Evolutionary conservation across 1,140 invertebrate genomes (phyloP).

Genomic region (Drosophila punjabiensis): DNA sequence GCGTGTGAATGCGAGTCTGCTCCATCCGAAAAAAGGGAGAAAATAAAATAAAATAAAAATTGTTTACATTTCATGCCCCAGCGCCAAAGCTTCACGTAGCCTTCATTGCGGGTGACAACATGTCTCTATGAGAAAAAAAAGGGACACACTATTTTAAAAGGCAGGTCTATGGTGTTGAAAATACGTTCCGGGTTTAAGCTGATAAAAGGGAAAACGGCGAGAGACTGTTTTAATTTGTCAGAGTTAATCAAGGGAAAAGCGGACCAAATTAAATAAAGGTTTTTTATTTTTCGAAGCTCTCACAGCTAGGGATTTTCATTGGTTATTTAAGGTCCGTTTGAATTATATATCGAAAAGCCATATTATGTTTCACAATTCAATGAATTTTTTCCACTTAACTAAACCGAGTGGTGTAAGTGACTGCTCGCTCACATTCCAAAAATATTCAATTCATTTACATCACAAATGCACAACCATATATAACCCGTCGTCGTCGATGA

Average conservation of each 20-base stretch:
- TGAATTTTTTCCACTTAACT: background rate
- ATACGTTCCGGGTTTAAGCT: constrained; percentile 20
- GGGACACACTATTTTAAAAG: constrained; percentile 36
- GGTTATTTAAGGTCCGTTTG: background rate
- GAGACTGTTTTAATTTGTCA: constrained; percentile 29
- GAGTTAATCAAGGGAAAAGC: constrained; percentile 39
- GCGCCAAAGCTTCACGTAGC: constrained; percentile 5
- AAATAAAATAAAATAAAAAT: constrained; percentile 49
- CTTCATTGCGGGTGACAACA: constrained; percentile 34
- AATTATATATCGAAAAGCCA: background rate
- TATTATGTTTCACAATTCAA: constrained; percentile 6
- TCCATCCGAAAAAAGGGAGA: constrained; percentile 22
- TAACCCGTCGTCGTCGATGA: constrained; percentile 32
- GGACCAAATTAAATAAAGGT: constrained; percentile 1
- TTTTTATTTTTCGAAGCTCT: background rate
- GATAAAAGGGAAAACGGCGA: background rate
- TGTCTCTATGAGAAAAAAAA: constrained; percentile 1
- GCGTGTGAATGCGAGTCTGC: constrained; percentile 45
- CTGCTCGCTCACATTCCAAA: constrained; percentile 5
- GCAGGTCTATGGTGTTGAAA: constrained; percentile 19
- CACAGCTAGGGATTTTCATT: background rate
- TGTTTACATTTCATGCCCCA: constrained; percentile 51
- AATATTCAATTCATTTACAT: constrained; percentile 40
- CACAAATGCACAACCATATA: constrained; percentile 27
- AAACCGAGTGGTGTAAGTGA: background rate